Evolutionary conservation across 2,113 vertebrate genomes (phyloP).

Genomic region (Nansenia antarctica): DNA sequence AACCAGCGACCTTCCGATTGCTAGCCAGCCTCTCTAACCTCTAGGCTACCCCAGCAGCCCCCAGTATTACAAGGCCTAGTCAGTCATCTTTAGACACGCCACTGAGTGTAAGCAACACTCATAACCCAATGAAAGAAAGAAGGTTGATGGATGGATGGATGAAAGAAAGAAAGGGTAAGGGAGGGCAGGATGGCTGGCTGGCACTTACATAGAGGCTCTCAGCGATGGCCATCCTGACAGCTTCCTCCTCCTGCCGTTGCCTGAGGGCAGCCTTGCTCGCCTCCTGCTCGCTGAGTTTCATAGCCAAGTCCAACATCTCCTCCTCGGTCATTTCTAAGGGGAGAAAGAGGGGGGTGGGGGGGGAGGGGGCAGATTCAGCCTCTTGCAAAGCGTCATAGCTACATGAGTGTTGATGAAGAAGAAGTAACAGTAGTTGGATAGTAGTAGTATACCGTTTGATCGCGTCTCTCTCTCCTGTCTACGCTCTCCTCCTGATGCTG

Average conservation of each 20-base stretch:
- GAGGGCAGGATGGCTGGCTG: no score
- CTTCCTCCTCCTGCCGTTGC: slow-evolving; percentile 82
- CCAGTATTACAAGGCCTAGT: no score
- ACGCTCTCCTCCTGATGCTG: slow-evolving; percentile 6
- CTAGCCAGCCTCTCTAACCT: no score
- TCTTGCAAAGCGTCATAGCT: background rate
- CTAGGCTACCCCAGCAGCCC: no score
- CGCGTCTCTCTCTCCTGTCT: slow-evolving; percentile 19
- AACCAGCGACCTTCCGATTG: no score
- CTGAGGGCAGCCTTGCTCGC: slow-evolving; percentile 76
- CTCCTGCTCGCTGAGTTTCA: slow-evolving; percentile 90
- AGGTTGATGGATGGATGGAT: background rate
- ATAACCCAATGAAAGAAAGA: background rate
- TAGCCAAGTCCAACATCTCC: slow-evolving; percentile 89
- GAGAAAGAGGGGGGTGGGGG: background rate
- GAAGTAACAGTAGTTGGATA: background rate
- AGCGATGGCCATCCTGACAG: slow-evolving; percentile 87
- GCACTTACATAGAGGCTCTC: slow-evolving; percentile 87
- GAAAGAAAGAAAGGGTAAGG: background rate
- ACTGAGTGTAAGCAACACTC: background rate
- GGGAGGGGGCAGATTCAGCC: background rate
- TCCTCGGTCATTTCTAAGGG: slow-evolving; percentile 92
- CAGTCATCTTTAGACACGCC: no score
- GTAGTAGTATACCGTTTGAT: slow-evolving; percentile 27
- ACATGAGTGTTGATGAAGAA: background rate